Evolutionary conservation across 2,797 vertebrate genomes (phyloP).

Genomic region (Galago senegalensis): DNA sequence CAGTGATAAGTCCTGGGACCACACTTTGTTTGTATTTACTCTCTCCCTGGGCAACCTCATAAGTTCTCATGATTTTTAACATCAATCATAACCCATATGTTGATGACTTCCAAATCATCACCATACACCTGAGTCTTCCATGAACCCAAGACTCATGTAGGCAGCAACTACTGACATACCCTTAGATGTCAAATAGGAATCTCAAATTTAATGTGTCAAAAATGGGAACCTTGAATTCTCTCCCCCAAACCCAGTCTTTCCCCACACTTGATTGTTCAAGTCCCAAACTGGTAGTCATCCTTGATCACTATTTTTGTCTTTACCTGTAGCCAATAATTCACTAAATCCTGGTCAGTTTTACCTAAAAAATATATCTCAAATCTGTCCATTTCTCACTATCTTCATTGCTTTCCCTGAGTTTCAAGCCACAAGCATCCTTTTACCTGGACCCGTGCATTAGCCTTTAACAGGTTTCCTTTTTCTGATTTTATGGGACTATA

Average conservation of each 20-base stretch:
- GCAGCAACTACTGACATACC: not conserved
- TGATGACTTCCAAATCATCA: not conserved
- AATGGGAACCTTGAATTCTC: not conserved
- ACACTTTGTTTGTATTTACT: not conserved
- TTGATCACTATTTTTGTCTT: slow-evolving; percentile 3
- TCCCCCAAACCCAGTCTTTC: not conserved
- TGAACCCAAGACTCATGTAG: not conserved
- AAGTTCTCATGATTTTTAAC: not conserved
- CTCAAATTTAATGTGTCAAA: not conserved
- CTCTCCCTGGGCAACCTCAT: not conserved
- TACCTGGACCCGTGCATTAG: not conserved
- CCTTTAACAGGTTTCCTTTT: not conserved
- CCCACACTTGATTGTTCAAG: not conserved
- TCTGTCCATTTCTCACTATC: slow-evolving; percentile 51
- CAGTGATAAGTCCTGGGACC: not conserved
- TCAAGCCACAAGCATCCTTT: not conserved
- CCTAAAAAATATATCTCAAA: slow-evolving; percentile 1
- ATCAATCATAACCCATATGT: not conserved
- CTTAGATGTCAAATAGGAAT: not conserved
- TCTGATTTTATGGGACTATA: not conserved
- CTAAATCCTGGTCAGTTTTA: not conserved
- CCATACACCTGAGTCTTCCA: not conserved
- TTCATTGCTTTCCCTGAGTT: not conserved
- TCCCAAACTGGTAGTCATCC: not conserved
- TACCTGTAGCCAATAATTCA: not conserved